These are phyloP conservation scores for Meloidogyne floridensis DNA, from an alignment of 1,140 invertebrate genomes.

Conservation along the genomic window DNA sequence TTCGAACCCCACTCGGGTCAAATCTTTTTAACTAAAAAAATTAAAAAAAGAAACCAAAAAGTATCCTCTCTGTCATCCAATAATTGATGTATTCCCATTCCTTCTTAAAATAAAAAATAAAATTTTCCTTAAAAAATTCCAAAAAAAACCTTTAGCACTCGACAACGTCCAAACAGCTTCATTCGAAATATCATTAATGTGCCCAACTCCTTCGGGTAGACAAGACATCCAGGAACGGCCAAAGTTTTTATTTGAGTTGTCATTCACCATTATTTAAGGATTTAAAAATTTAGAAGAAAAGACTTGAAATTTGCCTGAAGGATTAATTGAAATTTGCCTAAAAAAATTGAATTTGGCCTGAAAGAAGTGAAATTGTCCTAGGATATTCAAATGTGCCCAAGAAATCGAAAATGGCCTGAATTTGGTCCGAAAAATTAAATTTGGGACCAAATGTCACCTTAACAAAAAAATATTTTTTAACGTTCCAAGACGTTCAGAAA, in stretches of 20 bases:
- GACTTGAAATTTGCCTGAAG: not conserved
- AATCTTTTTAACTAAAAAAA: too few relatives aligned
- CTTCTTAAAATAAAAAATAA: slow-evolving; percentile 68
- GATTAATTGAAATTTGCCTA: not conserved
- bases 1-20: too few relatives aligned
- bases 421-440: not conserved
- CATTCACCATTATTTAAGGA: slow-evolving; percentile 3
- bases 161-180: slow-evolving; percentile 97
- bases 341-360: not conserved
- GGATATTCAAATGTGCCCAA: too few relatives aligned
- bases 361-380: not conserved
- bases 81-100: slow-evolving; percentile 94
- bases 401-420: not conserved
- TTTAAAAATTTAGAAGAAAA: not conserved
- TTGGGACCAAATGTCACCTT: too few relatives aligned
- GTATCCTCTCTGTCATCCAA: slow-evolving; percentile 91
- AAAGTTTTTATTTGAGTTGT: slow-evolving; percentile 3
- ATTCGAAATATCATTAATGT: slow-evolving; percentile 86
- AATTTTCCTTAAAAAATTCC: not conserved
- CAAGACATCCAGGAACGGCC: slow-evolving; percentile 18
- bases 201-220: slow-evolving; percentile 69
- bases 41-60: slow-evolving; percentile 76
- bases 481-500: not conserved
- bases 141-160: slow-evolving; percentile 95
- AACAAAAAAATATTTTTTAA: not conserved